Conservation (phyloP, 2,888 invertebrate genomes). For the Lasiommata megera region DNA sequence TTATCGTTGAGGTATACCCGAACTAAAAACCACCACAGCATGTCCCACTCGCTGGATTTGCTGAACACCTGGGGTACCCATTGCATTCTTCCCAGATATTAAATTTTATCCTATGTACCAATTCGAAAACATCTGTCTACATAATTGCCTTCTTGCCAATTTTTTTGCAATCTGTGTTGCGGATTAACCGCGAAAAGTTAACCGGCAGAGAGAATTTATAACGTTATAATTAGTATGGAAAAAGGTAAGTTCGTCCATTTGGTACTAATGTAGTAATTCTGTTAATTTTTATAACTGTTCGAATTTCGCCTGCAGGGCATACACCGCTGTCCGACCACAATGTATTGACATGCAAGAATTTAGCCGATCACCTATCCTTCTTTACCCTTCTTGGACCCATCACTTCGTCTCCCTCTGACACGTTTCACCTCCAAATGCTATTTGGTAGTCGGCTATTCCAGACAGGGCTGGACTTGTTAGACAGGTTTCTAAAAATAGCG, state of each 20-base stretch:
- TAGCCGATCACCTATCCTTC: constrained; percentile 65
- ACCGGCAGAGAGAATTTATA: no score
- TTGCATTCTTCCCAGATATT: no score
- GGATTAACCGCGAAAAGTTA: no score
- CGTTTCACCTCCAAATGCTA: constrained; percentile 76
- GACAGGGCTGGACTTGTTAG: constrained; percentile 66
- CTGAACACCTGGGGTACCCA: no score
- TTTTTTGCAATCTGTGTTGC: no score
- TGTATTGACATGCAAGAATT: constrained; percentile 65
- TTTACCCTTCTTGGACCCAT: constrained; percentile 54
- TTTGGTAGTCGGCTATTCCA: constrained; percentile 59
- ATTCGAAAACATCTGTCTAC: no score
- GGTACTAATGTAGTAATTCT: neutral
- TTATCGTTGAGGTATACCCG: no score
- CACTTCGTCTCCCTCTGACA: constrained; percentile 66
- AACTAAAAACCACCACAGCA: no score
- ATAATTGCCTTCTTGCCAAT: no score
- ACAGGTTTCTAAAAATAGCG: constrained; percentile 78
- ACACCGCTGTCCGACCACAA: constrained; percentile 40
- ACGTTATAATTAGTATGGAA: no score
- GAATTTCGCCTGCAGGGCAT: constrained; percentile 33
- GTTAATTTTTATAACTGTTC: constrained; percentile 44
- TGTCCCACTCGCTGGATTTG: no score
- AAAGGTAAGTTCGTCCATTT: neutral
- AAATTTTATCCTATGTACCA: no score